These are phyloP conservation scores for Palloptera scutellata DNA, from an alignment of 2,888 invertebrate species.

Conservation along the genomic window DNA sequence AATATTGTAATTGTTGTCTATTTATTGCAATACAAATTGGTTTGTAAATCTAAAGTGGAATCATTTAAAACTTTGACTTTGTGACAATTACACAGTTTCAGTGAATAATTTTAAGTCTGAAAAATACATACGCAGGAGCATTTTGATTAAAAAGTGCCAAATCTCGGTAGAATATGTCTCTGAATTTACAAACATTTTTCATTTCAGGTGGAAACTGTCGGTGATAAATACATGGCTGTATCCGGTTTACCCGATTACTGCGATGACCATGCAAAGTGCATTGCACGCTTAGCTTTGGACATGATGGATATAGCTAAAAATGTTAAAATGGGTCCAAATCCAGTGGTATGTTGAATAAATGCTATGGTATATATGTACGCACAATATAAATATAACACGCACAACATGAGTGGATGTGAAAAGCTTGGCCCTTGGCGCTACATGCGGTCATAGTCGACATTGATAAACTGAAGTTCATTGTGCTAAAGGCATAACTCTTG, in stretches of 20 bases:
- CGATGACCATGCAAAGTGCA: conserved; percentile 88
- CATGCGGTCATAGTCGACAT: no score
- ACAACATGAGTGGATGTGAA: no score
- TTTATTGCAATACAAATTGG: conserved; percentile 2
- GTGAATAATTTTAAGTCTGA: no score
- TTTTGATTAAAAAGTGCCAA: no score
- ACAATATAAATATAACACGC: no score
- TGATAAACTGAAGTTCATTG: no score
- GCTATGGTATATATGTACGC: no score
- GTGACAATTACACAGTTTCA: not conserved
- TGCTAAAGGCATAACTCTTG: no score
- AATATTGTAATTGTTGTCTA: conserved; percentile 1
- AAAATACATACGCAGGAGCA: no score
- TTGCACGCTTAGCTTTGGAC: conserved; percentile 87
- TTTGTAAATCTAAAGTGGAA: not conserved
- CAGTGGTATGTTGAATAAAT: conserved; percentile 73
- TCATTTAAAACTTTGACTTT: not conserved
- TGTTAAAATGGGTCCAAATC: conserved; percentile 85
- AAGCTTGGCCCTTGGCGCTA: no score
- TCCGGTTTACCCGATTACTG: conserved; percentile 94
- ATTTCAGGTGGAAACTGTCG: conserved; percentile 91
- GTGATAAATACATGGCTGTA: conserved; percentile 98
- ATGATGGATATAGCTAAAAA: conserved; percentile 94
- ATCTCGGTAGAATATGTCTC: no score
- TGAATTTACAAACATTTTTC: not conserved